Conservation (phyloP, 2,888 invertebrate genomes). For the Nowickia ferox region DNA sequence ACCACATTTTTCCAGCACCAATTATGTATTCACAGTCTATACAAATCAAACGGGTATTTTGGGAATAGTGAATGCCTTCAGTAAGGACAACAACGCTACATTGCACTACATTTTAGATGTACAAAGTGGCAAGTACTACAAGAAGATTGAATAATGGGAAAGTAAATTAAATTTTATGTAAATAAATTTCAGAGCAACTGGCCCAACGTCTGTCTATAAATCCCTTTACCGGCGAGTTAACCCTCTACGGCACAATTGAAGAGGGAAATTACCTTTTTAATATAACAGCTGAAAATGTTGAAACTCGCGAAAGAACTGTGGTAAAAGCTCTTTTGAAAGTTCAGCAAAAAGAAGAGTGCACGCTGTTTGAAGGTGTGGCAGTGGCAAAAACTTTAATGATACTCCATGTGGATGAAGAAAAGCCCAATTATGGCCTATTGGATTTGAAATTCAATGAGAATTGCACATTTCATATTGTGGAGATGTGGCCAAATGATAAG, state of each 20-base stretch:
- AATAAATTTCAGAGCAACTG: constrained; percentile 28
- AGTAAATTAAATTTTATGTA: not conserved
- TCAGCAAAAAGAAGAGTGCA: constrained; percentile 72
- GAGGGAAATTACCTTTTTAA: constrained; percentile 74
- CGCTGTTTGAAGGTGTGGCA: constrained; percentile 60
- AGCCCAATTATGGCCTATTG: constrained; percentile 72
- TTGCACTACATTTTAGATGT: constrained; percentile 71
- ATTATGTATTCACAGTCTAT: constrained; percentile 64
- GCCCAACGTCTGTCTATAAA: constrained; percentile 65
- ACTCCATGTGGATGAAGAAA: constrained; percentile 75
- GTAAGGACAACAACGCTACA: constrained; percentile 47
- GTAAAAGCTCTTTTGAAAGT: constrained; percentile 72
- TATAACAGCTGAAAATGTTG: constrained; percentile 71
- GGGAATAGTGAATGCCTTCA: constrained; percentile 71
- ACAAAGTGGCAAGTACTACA: constrained; percentile 66
- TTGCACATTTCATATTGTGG: constrained; percentile 73
- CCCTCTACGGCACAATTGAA: constrained; percentile 68
- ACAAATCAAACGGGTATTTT: constrained; percentile 72
- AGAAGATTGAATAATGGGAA: not conserved
- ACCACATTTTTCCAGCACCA: constrained; percentile 53
- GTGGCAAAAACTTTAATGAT: constrained; percentile 74
- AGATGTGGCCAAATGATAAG: constrained; percentile 74
- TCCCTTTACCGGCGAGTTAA: constrained; percentile 72
- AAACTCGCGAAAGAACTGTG: constrained; percentile 57
- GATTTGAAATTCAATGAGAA: constrained; percentile 69